These are phyloP conservation scores for Chaenodraco wilsoni DNA, from an alignment of 2,797 vertebrate genomes.

Conservation along the genomic window DNA sequence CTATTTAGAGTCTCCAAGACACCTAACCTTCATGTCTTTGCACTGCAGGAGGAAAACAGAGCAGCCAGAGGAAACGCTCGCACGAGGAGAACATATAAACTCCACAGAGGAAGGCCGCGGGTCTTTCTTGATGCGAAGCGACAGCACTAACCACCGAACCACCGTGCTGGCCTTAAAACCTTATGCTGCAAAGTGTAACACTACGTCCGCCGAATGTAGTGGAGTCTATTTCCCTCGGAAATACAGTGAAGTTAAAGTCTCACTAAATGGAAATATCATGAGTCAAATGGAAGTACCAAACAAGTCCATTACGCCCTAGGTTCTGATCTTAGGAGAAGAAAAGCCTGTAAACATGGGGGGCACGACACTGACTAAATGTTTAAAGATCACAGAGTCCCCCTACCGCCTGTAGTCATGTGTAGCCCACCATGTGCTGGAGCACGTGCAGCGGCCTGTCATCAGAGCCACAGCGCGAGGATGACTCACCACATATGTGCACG, in stretches of 20 bases:
- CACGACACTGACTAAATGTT: constrained; percentile 19
- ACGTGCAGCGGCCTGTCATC: constrained; percentile 43
- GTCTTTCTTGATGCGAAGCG: constrained; percentile 9
- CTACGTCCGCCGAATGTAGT: neutral
- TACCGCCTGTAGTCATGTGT: constrained; percentile 45
- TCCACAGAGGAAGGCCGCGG: neutral
- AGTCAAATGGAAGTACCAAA: neutral
- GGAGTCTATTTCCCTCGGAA: neutral
- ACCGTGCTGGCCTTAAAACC: constrained; percentile 1
- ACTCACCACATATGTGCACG: constrained; percentile 63
- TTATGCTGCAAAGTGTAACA: neutral
- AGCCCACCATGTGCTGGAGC: constrained; percentile 51
- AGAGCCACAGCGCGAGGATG: constrained; percentile 58
- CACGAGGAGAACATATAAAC: constrained; percentile 15
- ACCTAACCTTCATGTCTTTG: constrained; percentile 16
- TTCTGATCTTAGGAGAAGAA: constrained; percentile 19
- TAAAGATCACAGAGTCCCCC: constrained; percentile 47
- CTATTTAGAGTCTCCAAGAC: constrained; percentile 14
- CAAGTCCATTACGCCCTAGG: constrained; percentile 1
- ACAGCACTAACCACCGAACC: constrained; percentile 6
- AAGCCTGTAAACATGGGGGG: neutral
- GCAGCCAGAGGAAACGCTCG: neutral
- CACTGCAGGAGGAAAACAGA: constrained; percentile 13
- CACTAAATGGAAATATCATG: neutral
- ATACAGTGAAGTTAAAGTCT: neutral